Evolutionary conservation across 2,888 invertebrate genomes (phyloP), one percentile per base, ranked within the genome.

Genomic region (Rhopalosiphum nymphaeae): DNA sequence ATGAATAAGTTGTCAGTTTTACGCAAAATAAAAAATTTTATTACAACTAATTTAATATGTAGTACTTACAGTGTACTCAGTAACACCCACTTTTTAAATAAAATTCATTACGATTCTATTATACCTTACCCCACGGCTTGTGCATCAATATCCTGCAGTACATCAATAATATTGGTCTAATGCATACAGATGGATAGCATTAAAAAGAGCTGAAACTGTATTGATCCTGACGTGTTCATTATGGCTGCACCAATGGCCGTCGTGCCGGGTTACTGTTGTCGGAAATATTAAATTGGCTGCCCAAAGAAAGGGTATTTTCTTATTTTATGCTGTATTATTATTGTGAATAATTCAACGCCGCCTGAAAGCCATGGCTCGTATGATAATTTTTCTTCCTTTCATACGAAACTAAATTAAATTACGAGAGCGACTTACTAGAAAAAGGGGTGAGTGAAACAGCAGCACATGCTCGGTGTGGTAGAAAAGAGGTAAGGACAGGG

Each of bases 331-430:
- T 36, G 56, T 84, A 46, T 85, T 85, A 57, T 56, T 90, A 85
- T 84, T 85, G 89, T 90, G 56, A 90, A 90, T 85, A 85, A 90
- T 93, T 90, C 89, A 93, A 46, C 67, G 53, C 21, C 84, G 46
- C 26, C 92, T 44, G 26, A 61, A 36, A 90, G 57, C 53, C 56
- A 13, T 85, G 84, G 89, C 46, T 56, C 57, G 85, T 90, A 93
- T 90, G 93, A 89, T 89, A 89, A 93, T 89, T 93, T 93, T 93
- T 90, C 57, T 93, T 93, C 57, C 46, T 89, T 90, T 93, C 89
- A 93, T 90, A 93, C 93, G 89, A 85, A 46, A 89, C 89, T 46
- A 93, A 93, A 93, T 93, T 93, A 93, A 93, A 93, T 93, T 89
- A 93, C 61, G 56, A 85, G 56, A 46, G 85, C 36, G 93, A 85